A percentile compares a stretch with the other conserved stretches of the same genome.
These are phyloP conservation scores for Macrocentrus cingulum DNA, from an alignment of 1,140 invertebrate species.

Conservation along the genomic window DNA sequence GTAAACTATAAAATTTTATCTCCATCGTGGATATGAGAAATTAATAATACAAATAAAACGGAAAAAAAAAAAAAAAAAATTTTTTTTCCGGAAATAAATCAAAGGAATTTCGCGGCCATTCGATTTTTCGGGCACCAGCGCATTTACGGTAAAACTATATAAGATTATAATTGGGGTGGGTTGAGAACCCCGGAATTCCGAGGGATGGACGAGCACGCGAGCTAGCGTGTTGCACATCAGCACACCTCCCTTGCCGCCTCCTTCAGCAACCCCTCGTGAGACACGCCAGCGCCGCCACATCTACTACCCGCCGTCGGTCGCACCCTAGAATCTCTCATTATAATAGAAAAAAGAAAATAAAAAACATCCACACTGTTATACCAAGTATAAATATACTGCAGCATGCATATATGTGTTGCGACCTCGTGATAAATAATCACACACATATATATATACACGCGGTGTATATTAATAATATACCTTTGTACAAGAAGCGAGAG, in stretches of 20 bases:
- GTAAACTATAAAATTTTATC: no score
- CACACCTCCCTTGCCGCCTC: conserved; percentile 27
- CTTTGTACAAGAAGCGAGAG: not conserved
- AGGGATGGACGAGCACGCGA: conserved; percentile 55
- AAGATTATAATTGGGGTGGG: conserved; percentile 27
- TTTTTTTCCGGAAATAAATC: no score
- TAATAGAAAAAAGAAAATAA: conserved; percentile 37
- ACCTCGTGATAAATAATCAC: conserved; percentile 31
- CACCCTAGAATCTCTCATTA: conserved; percentile 43
- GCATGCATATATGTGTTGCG: conserved; percentile 15
- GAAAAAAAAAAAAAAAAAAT: no score
- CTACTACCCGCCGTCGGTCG: conserved; percentile 21
- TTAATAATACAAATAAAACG: no score
- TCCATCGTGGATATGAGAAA: no score
- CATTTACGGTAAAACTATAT: conserved; percentile 5
- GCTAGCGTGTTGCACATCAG: conserved; percentile 48
- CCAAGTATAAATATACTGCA: conserved; percentile 35
- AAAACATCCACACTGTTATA: conserved; percentile 34
- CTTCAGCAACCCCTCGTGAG: conserved; percentile 34
- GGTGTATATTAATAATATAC: conserved; percentile 23
- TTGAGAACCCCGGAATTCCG: conserved; percentile 48
- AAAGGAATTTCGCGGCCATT: conserved; percentile 1
- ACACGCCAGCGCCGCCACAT: conserved; percentile 32
- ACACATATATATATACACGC: conserved; percentile 37
- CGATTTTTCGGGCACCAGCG: not conserved